Evolutionary conservation across 2,113 vertebrate species (phyloP).

Genomic region (Sterrhoptilus dennistouni): DNA sequence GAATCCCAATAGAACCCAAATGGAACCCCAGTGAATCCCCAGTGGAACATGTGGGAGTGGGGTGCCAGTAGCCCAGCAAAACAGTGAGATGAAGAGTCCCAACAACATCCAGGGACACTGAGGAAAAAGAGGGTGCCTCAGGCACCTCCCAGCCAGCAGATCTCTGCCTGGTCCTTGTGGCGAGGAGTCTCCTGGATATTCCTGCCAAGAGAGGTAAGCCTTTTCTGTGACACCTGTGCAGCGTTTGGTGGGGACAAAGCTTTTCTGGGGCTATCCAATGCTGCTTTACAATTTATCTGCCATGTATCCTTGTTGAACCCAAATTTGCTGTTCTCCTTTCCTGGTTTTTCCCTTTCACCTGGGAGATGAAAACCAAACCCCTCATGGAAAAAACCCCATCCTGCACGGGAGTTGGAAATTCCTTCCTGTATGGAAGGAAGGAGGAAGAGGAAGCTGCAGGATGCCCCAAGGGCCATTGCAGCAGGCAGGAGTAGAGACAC

Average conservation of each 20-base stretch:
- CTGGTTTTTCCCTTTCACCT: neutral
- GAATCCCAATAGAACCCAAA: neutral
- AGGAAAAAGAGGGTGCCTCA: neutral
- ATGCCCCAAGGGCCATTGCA: fast-evolving
- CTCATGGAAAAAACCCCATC: fast-evolving
- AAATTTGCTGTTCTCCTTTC: neutral
- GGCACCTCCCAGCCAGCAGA: neutral
- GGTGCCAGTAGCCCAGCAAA: neutral
- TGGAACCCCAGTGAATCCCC: fast-evolving
- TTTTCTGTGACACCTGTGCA: neutral
- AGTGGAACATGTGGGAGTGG: fast-evolving
- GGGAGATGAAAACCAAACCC: neutral
- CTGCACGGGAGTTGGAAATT: no score
- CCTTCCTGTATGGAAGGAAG: neutral
- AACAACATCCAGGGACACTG: neutral
- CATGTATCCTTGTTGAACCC: fast-evolving
- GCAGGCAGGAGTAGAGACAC: neutral
- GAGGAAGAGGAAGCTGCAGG: neutral
- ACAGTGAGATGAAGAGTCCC: neutral
- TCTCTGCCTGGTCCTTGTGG: neutral
- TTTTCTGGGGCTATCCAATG: neutral
- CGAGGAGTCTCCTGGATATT: fast-evolving
- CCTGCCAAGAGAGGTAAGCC: neutral
- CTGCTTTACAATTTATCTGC: neutral
- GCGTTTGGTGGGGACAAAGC: fast-evolving